phyloP scores from a whole-genome alignment of 2,113 vertebrate genomes.

The Chiloscyllium plagiosum region DNA sequence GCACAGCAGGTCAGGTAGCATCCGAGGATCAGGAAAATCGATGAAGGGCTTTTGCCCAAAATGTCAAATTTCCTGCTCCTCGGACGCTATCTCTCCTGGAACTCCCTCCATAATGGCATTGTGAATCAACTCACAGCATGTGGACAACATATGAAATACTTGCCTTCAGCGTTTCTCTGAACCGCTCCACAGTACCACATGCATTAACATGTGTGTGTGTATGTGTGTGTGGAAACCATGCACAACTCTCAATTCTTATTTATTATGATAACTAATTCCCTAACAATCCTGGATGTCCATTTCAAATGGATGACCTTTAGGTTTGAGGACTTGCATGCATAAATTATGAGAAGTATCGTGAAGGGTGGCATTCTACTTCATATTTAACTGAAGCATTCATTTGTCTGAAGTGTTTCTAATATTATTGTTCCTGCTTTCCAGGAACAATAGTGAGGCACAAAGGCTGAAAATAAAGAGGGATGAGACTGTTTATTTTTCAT shows the following conservation, averaged over 20 bases:
- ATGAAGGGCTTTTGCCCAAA: too few relatives aligned
- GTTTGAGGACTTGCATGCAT: neutral
- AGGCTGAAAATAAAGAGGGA: neutral
- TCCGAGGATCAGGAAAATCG: too few relatives aligned
- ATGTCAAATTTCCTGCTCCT: too few relatives aligned
- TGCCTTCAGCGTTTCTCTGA: neutral
- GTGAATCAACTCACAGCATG: neutral
- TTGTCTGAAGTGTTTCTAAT: neutral
- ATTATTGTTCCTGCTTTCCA: neutral
- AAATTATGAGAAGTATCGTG: neutral
- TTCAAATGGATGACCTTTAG: neutral
- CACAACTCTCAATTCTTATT: neutral
- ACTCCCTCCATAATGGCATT: too few relatives aligned
- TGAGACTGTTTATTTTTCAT: neutral
- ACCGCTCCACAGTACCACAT: neutral
- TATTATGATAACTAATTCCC: neutral
- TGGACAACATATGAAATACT: neutral
- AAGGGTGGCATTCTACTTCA: neutral
- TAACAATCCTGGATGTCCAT: neutral
- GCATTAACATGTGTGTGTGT: neutral
- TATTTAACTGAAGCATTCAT: neutral
- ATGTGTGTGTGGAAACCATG: neutral
- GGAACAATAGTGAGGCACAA: neutral
- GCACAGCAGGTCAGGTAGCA: too few relatives aligned
- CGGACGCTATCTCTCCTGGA: too few relatives aligned